Evolutionary conservation across 2,888 invertebrate genomes (phyloP), one percentile per base, ranked within the genome.

Genomic region (Drosophila robusta): DNA sequence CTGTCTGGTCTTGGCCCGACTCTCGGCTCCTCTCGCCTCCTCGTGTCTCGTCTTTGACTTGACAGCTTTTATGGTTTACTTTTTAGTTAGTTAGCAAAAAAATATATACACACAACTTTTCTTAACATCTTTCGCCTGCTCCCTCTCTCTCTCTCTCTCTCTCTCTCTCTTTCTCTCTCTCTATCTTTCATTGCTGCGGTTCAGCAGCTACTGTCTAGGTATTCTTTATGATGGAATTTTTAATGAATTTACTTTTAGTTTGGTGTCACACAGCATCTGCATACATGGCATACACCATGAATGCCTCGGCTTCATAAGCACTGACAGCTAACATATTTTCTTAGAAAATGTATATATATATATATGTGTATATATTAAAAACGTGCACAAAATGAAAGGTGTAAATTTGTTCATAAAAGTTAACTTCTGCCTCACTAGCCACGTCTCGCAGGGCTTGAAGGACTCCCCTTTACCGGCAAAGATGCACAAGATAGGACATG

Each of bases 181-280:
- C 24, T 8, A 22, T 18, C 9, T 34, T 24, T 18, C 46, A 29
- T 14, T n/a, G n/a, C 26, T 68, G 67, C 26, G 71, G 55, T 45
- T 65, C 18, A 50, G 57, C 45, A 46, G 52, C 49, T 55, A 39
- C 67, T 62, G 80, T 65, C 66, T 61, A 75, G 81, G 66, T 78
- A 68, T 84, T 84, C 76, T 81, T 84, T 77, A 84, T 80, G 82
- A 84, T 84, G 82, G 87, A 87, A 87, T 81, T 87, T 87, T 84
- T 84, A 84, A 84, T 84, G 83, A 84, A 87, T 87, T 87, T 84
- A 84, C 83, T 84, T 87, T 84, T 85, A 85, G 87, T 76, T 76
- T 66, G 80, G 85, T 85, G 82, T 87, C 85, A 77, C 75, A 76
- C 49, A 72, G 70, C 75, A 86, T 71, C 73, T 66, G 80, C 84